These are phyloP conservation scores for Scleropages formosus DNA, from an alignment of 2,797 vertebrate genomes.

Conservation along the genomic window DNA sequence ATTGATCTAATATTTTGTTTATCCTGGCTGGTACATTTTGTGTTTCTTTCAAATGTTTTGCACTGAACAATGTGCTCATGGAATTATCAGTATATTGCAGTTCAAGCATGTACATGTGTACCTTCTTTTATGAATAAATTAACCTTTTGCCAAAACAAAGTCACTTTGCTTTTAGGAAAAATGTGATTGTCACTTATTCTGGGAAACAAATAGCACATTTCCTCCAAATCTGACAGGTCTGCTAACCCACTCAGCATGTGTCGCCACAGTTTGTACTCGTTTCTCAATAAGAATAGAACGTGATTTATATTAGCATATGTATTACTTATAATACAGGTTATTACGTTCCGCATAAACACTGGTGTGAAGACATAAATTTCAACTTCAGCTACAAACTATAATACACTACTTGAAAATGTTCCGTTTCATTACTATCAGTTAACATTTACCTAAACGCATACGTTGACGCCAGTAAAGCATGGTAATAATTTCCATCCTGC, in stretches of 20 bases:
- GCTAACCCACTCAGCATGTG: not conserved
- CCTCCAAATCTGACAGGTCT: not conserved
- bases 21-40: no score
- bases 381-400: not conserved
- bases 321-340: not conserved
- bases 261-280: not conserved
- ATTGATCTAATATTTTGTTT: no score
- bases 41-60: no score
- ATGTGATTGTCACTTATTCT: slow-evolving; percentile 8
- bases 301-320: not conserved
- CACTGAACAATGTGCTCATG: no score
- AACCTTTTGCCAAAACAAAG: slow-evolving; percentile 37
- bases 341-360: not conserved
- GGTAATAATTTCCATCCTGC: not conserved
- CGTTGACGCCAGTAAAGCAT: no score
- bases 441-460: no score
- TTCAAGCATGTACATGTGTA: slow-evolving; percentile 12
- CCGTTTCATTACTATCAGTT: no score
- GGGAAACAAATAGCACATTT: slow-evolving; percentile 3
- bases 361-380: not conserved
- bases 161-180: slow-evolving; percentile 1
- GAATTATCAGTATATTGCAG: no score
- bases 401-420: no score
- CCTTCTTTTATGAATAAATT: slow-evolving; percentile 40
- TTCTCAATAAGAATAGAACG: not conserved